Evolutionary conservation across 2,797 vertebrate species (phyloP).

Genomic region (Sebastiscus tertius): DNA sequence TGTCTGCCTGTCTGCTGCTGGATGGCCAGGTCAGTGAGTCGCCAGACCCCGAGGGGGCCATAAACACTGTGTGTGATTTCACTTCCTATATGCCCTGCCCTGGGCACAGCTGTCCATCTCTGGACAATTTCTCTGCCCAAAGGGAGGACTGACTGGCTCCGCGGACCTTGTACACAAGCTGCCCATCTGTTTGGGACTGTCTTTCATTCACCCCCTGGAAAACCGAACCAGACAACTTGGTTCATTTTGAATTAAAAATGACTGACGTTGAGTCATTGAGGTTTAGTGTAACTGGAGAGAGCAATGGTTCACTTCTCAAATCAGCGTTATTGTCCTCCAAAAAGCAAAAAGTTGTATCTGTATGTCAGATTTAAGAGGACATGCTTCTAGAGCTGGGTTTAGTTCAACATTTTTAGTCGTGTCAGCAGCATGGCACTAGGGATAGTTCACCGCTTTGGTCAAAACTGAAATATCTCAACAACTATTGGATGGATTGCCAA

Average conservation of each 20-base stretch:
- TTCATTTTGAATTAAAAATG: constrained; percentile 17
- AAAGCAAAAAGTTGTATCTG: neutral
- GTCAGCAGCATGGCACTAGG: neutral
- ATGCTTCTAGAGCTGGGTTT: neutral
- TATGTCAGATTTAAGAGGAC: neutral
- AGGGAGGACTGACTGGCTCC: constrained; percentile 66
- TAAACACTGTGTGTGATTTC: constrained; percentile 77
- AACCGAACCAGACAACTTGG: constrained; percentile 31
- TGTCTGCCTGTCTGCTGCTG: constrained; percentile 59
- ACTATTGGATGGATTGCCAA: neutral
- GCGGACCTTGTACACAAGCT: constrained; percentile 55
- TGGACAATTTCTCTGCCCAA: constrained; percentile 79
- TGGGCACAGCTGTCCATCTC: constrained; percentile 82
- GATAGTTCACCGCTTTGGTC: neutral
- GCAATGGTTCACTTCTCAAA: neutral
- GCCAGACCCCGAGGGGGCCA: constrained; percentile 62
- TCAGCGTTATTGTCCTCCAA: neutral
- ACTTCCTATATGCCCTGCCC: constrained; percentile 78
- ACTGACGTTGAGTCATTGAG: neutral
- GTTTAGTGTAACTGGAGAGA: neutral
- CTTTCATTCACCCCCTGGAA: constrained; percentile 70
- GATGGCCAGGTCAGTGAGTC: constrained; percentile 72
- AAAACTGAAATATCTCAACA: neutral
- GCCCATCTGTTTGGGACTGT: constrained; percentile 70
- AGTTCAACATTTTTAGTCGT: neutral